Base-by-base conservation (phyloP, 1,140 invertebrate genomes). In the Brachionus koreanus region DNA sequence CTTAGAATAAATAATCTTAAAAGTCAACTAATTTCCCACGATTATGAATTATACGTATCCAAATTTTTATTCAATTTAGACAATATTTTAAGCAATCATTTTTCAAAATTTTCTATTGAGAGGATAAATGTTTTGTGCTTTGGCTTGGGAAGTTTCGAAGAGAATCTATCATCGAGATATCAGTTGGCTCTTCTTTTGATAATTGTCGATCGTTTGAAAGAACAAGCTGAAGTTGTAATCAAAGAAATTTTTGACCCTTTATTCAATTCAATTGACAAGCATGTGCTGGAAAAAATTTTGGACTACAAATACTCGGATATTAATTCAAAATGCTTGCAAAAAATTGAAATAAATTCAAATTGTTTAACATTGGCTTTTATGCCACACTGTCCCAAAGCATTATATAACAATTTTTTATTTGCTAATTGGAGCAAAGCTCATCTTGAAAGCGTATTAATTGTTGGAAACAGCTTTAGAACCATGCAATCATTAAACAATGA, bases 121-220 rank as follows among this genome's bases (percentile, higher is more conserved):
- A 57, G 19, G 57, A 61, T 79, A n/a, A 37, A 61, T 79, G 10
- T 79, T 16, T 23, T 79, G 23, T 79, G 76, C 49, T 79, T 61
- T 65, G 76, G 76, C 13, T 29, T 79, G 23, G 76, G 76, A 25
- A 79, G 76, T 79, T 57, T 79, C 23, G 76, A 79, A 16, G 61
- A 79, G 5, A 79, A 12, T 65, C 29, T 79, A 23, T 23, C 46
- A 5, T 57, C 76, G 13, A 37, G 76, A 61, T 79, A 61, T 16
- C 76, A 79, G 42, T 25, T 79, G 16, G 76, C 49, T 63, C 16
- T 79, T 5, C 29, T 79, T 9, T 25, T 79, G 12, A 39, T 79
- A 16, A 79, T 79, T 37, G 37, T 79, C 9, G 46, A 79, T 37
- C 25, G 57, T 23, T 42, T 79, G 9, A 42, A 57, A 23, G n/a